Evolutionary conservation across 2,888 invertebrate species (phyloP), one percentile per base, ranked within the genome.

Genomic region (Graphium colonna): DNA sequence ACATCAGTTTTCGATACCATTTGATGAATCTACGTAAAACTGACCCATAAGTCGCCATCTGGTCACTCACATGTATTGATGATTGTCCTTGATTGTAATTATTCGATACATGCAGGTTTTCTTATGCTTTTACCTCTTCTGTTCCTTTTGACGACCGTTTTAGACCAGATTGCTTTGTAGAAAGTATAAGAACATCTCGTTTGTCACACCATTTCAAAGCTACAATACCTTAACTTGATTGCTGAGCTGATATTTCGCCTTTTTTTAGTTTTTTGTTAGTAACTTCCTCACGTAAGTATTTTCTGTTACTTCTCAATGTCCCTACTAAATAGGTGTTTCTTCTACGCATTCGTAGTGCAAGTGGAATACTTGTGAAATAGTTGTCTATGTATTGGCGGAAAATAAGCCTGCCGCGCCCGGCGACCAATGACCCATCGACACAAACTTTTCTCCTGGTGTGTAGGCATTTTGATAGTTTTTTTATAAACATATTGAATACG

Each of bases 181-280:
- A 21, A 28, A 55, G 55, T 42, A 55, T 51, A 5, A 9, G 16
- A n/a, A 41, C n/a, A n/a, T n/a, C n/a, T n/a, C n/a, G n/a, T n/a
- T n/a, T n/a, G n/a, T n/a, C n/a, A n/a, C n/a, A n/a, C 59, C 60
- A 63, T 53, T 60, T 61, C 40, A 58, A 16, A 44, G 50, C 57
- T 50, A 58, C 59, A 10, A 63, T 60, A 15, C 60, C 57, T 12
- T 56, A 52, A 41, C 18, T 42, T 7, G 48, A 52, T 52, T 59
- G 57, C 47, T 57, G 28, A 43, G 47, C 52, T n/a, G 49, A 45
- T 49, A 55, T 44, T 56, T 60, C 60, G 18, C 61, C 59, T 53
- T 21, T 53, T 13, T 53, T 54, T 40, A 58, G 7, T 55, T n/a
- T n/a, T n/a, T n/a, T n/a, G n/a, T n/a, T n/a, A n/a, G n/a, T n/a